A percentile compares a stretch with the other conserved stretches of the same genome.
phyloP scores from a whole-genome alignment of 2,113 vertebrate genomes.

The Otis tarda region DNA sequence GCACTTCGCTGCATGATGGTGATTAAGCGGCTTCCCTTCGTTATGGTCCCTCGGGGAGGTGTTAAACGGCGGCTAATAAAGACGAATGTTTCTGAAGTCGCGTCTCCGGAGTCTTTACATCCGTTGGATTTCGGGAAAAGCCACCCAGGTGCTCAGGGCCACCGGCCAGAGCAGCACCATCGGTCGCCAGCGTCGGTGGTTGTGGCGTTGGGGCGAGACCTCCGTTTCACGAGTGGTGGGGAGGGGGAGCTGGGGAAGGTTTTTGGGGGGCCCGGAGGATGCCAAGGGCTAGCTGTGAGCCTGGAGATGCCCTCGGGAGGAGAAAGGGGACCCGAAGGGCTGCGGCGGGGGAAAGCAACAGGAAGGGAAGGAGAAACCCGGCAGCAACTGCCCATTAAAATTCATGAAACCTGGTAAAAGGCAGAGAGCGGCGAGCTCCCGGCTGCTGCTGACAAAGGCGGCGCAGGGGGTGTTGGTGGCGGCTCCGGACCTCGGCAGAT shows the following conservation, averaged over 20 bases:
- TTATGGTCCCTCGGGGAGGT: constrained; percentile 52
- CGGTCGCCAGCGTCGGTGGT: neutral
- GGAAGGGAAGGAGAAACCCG: neutral
- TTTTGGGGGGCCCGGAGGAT: neutral
- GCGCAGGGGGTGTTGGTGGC: neutral
- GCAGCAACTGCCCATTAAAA: constrained; percentile 57
- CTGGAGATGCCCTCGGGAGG: neutral
- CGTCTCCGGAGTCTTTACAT: neutral
- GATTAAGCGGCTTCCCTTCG: constrained; percentile 46
- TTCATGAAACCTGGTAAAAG: constrained; percentile 54
- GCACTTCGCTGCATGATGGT: neutral
- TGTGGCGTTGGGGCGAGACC: neutral
- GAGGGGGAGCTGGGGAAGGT: neutral
- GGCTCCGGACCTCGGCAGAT: neutral
- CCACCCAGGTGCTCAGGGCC: neutral
- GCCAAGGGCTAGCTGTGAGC: neutral
- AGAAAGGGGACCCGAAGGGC: neutral
- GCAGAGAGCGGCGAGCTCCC: constrained; percentile 21
- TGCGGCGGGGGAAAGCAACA: neutral
- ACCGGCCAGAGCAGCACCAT: neutral
- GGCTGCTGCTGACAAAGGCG: constrained; percentile 33
- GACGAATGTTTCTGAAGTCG: constrained; percentile 19
- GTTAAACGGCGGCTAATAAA: constrained; percentile 58
- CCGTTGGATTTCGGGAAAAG: neutral
- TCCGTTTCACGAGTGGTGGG: fast-evolving